Evolutionary conservation across 2,888 invertebrate genomes (phyloP).

Genomic region (Cyclophora punctaria): DNA sequence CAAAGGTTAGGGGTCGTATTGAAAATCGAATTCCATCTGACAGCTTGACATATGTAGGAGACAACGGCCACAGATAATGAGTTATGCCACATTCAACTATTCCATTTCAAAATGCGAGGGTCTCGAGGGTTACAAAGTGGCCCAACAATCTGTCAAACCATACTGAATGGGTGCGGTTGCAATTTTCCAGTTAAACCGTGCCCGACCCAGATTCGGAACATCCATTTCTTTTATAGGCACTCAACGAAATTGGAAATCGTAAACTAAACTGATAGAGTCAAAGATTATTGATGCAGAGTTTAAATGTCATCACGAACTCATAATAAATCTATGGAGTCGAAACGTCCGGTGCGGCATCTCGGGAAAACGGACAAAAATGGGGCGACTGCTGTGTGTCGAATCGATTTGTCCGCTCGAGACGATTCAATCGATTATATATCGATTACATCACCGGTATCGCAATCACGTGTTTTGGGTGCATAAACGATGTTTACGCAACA

Average conservation of each 20-base stretch:
- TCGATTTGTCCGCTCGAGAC: conserved; percentile 44
- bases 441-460: conserved; percentile 36
- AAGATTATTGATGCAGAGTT: not conserved
- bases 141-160: conserved; percentile 7
- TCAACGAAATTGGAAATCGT: conserved; percentile 7
- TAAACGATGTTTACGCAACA: conserved; percentile 24
- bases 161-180: conserved; percentile 13
- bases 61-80: conserved; percentile 27
- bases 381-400: conserved; percentile 32
- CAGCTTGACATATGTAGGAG: conserved; percentile 46
- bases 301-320: conserved; percentile 1
- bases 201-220: conserved; percentile 6
- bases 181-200: conserved; percentile 6
- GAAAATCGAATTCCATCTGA: conserved; percentile 46
- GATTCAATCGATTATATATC: conserved; percentile 41
- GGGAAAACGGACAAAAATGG: conserved; percentile 32
- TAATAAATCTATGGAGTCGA: conserved; percentile 10
- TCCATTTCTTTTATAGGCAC: conserved; percentile 2
- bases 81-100: conserved; percentile 19
- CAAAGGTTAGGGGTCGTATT: conserved; percentile 56
- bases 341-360: conserved; percentile 32
- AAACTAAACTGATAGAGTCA: not conserved
- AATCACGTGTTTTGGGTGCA: conserved; percentile 21
- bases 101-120: conserved; percentile 17
- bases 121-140: conserved; percentile 6